These are phyloP conservation scores for Spodoptera litura DNA, from an alignment of 1,140 invertebrate species.

Conservation along the genomic window DNA sequence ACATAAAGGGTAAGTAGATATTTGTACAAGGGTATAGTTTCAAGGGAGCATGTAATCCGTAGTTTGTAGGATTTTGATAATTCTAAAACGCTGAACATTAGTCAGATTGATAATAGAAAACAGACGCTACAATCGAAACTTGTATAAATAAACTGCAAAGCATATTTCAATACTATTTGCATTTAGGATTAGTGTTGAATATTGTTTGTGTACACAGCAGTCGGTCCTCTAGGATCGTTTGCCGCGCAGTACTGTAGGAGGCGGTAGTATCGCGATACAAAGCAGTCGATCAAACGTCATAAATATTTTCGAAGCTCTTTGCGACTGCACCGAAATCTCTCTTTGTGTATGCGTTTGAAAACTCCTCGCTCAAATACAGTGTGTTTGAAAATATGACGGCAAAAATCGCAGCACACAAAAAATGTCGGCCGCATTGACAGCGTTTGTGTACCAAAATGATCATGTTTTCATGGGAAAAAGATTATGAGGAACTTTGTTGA, in stretches of 20 bases:
- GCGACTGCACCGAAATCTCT: slow-evolving; percentile 65
- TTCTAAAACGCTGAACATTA: no score
- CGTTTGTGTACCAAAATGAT: slow-evolving; percentile 30
- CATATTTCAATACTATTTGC: no score
- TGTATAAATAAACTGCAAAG: no score
- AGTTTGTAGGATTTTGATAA: no score
- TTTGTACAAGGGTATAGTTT: no score
- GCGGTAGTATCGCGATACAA: slow-evolving; percentile 60
- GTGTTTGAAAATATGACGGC: slow-evolving; percentile 43
- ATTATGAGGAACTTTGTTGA: slow-evolving; percentile 26
- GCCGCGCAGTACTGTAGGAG: background rate
- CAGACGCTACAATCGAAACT: no score
- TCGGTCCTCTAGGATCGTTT: slow-evolving; percentile 13
- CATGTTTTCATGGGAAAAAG: slow-evolving; percentile 28
- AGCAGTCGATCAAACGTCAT: slow-evolving; percentile 81
- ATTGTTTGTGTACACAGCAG: slow-evolving; percentile 7
- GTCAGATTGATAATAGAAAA: no score
- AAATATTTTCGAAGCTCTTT: slow-evolving; percentile 79
- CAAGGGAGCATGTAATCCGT: no score
- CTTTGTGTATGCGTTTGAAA: slow-evolving; percentile 70
- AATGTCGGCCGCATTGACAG: slow-evolving; percentile 22
- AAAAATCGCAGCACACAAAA: slow-evolving; percentile 20
- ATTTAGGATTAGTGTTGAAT: no score
- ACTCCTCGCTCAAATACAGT: slow-evolving; percentile 53
- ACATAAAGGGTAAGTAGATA: no score